Percentiles rank a stretch among this genome's conserved stretches.
Conservation (phyloP, 2,797 vertebrate genomes). For the Brachyalestes nurse region DNA sequence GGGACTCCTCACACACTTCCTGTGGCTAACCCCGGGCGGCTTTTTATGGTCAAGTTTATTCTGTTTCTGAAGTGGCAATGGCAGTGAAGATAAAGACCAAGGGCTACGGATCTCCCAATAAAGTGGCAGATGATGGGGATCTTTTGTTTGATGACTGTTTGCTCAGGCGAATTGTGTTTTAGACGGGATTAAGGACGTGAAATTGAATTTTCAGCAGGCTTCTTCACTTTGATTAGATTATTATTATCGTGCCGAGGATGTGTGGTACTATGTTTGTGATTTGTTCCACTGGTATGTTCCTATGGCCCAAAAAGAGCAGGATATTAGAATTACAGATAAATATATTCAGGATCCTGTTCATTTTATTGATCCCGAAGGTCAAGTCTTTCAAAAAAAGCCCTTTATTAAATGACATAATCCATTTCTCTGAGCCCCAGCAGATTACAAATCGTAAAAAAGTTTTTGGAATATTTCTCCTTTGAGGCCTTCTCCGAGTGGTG, state of each 20-base stretch:
- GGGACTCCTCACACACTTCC: slow-evolving; percentile 57
- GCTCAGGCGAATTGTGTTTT: slow-evolving; percentile 41
- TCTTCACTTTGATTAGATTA: slow-evolving; percentile 21
- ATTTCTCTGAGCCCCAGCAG: slow-evolving; percentile 35
- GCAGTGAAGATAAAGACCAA: slow-evolving; percentile 31
- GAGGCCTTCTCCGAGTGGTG: slow-evolving; percentile 27
- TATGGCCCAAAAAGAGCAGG: slow-evolving; percentile 29
- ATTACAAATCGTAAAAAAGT: background rate
- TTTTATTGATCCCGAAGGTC: slow-evolving; percentile 59
- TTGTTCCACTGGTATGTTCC: slow-evolving; percentile 50
- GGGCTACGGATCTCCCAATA: slow-evolving; percentile 46
- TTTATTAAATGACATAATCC: slow-evolving; percentile 62
- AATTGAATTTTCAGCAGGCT: slow-evolving; percentile 33
- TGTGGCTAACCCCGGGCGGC: slow-evolving; percentile 46
- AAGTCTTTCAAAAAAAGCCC: slow-evolving; percentile 51
- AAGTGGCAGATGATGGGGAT: slow-evolving; percentile 50
- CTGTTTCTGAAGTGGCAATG: slow-evolving; percentile 41
- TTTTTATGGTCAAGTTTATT: slow-evolving; percentile 51
- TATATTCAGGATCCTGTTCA: background rate
- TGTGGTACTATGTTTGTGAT: slow-evolving; percentile 25
- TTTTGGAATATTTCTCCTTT: slow-evolving; percentile 19
- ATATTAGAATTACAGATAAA: background rate
- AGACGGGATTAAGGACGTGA: slow-evolving; percentile 39
- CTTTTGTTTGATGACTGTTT: slow-evolving; percentile 49
- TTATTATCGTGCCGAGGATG: background rate